Evolutionary conservation across 2,888 invertebrate species (phyloP).

Genomic region (Himalopsyche kuldschensis): DNA sequence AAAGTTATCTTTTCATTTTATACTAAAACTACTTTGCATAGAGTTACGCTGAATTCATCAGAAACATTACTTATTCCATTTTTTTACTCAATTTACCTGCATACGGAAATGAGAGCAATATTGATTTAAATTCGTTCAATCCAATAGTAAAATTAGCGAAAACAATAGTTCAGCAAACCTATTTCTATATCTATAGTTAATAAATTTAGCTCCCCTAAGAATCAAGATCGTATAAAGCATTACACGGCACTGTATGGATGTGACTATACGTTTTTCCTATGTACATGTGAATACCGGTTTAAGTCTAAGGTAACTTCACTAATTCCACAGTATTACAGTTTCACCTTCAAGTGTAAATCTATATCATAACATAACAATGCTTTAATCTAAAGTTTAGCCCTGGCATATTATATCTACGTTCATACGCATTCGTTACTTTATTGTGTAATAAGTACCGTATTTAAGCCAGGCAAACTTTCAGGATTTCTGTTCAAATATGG

Average conservation of each 20-base stretch:
- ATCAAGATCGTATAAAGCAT: not conserved
- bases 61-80: too few relatives aligned
- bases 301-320: slow-evolving; percentile 17
- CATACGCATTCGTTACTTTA: slow-evolving; percentile 22
- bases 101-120: too few relatives aligned
- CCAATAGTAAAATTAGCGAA: too few relatives aligned
- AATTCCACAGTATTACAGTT: slow-evolving; percentile 21
- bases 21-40: too few relatives aligned
- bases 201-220: not conserved
- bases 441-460: slow-evolving; percentile 24
- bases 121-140: too few relatives aligned
- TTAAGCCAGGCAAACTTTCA: slow-evolving; percentile 25
- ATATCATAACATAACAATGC: slow-evolving; percentile 24
- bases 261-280: not conserved
- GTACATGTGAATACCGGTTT: slow-evolving; percentile 9
- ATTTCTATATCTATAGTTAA: too few relatives aligned
- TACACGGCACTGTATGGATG: not conserved
- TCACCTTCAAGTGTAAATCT: slow-evolving; percentile 26
- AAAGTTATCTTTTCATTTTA: too few relatives aligned
- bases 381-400: slow-evolving; percentile 11
- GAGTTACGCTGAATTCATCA: too few relatives aligned
- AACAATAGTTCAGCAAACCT: too few relatives aligned
- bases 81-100: too few relatives aligned
- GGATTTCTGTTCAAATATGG: slow-evolving; percentile 13
- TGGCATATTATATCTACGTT: not conserved